phyloP scores from a whole-genome alignment of 2,797 vertebrate genomes.

The Petrocephalus sullivani region DNA sequence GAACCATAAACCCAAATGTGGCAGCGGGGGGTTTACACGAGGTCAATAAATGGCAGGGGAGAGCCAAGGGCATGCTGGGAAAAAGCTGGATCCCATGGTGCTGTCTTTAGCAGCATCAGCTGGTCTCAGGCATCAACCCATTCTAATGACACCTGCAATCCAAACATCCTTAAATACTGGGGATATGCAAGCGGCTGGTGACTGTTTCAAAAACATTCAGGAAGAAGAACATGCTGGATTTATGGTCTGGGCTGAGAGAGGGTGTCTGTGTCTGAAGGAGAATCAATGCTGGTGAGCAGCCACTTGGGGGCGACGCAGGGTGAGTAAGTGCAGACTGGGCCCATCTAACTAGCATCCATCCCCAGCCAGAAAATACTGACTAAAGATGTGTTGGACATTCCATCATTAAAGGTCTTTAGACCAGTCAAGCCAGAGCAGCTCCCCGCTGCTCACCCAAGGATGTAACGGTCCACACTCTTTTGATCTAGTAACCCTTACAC shows the following conservation, averaged over 20 bases:
- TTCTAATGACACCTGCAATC: not conserved
- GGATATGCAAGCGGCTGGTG: not conserved
- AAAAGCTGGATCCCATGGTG: not conserved
- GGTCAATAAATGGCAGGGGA: not conserved
- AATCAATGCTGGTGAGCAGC: not conserved
- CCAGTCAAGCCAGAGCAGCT: not conserved
- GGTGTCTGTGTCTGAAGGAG: not conserved
- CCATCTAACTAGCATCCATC: not conserved
- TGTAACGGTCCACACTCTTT: not conserved
- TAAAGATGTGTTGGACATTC: not conserved
- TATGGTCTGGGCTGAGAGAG: not conserved
- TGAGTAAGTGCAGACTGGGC: not conserved
- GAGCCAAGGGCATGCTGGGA: not conserved
- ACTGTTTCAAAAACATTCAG: not conserved
- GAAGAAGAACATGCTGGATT: not conserved
- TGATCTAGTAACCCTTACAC: not conserved
- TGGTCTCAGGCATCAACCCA: not conserved
- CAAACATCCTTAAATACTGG: not conserved
- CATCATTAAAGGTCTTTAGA: not conserved
- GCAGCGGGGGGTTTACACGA: not conserved
- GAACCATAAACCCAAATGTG: not conserved
- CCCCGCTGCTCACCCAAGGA: not conserved
- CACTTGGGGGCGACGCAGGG: not conserved
- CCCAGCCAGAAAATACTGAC: not conserved
- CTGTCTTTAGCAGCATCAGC: not conserved